Percentiles rank a stretch among this genome's conserved stretches.
Conservation (phyloP, 2,113 vertebrate genomes). For the Hemibagrus wyckioides region DNA sequence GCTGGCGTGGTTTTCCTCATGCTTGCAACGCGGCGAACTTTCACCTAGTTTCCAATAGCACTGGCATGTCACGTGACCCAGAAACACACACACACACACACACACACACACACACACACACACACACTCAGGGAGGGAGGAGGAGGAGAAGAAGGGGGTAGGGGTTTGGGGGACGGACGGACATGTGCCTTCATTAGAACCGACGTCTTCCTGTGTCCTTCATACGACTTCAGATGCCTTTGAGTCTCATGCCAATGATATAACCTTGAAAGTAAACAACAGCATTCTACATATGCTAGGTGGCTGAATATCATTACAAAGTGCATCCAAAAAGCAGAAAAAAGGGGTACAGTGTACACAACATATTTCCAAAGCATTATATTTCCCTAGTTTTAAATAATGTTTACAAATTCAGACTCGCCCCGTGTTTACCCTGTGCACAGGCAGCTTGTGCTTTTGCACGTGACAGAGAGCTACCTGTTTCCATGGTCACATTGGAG, state of each 20-base stretch:
- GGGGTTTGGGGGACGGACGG: slow-evolving; percentile 24
- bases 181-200: slow-evolving; percentile 15
- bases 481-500: neutral
- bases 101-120: slow-evolving; percentile 44
- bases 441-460: neutral
- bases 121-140: slow-evolving; percentile 4
- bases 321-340: neutral
- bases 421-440: neutral
- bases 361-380: neutral
- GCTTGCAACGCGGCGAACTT: slow-evolving; percentile 71
- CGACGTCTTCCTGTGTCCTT: neutral
- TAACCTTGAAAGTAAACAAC: neutral
- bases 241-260: neutral
- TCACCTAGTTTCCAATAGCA: slow-evolving; percentile 75
- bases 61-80: slow-evolving; percentile 71
- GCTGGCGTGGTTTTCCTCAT: slow-evolving; percentile 39
- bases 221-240: slow-evolving; percentile 4
- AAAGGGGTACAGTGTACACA: neutral
- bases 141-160: slow-evolving; percentile 63
- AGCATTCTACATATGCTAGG: neutral
- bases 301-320: neutral
- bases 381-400: neutral
- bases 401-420: neutral
- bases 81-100: slow-evolving; percentile 48
- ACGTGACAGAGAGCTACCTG: neutral